These are phyloP conservation scores for Luscinia luscinia DNA, from an alignment of 2,797 vertebrate species.

Conservation along the genomic window DNA sequence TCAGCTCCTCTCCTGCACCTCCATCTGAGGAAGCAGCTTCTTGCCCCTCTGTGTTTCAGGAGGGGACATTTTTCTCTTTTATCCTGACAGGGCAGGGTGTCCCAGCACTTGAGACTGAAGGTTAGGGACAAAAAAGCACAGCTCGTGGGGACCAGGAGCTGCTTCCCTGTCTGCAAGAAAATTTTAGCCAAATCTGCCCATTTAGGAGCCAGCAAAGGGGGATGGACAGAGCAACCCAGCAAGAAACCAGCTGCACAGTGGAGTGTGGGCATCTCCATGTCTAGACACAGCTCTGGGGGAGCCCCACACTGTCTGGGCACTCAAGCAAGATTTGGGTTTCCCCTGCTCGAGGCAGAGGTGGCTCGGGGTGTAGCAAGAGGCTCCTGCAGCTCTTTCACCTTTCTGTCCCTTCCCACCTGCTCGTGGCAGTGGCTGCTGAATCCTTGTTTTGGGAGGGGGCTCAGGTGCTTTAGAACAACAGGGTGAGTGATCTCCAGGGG, in stretches of 20 bases:
- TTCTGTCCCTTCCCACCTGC: background rate
- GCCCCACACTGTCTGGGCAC: background rate
- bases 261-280: background rate
- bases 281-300: background rate
- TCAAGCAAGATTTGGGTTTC: background rate
- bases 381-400: background rate
- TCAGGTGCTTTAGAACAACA: background rate
- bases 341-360: background rate
- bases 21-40: background rate
- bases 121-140: background rate
- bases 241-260: background rate
- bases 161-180: background rate
- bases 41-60: background rate
- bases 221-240: accelerated
- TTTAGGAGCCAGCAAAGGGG: background rate
- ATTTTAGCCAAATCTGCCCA: background rate
- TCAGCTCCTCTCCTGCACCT: background rate
- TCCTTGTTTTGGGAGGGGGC: background rate
- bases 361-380: background rate
- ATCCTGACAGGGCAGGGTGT: background rate
- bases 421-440: background rate
- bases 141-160: accelerated
- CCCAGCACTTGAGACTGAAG: background rate
- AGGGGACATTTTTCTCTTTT: background rate
- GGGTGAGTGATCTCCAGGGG: background rate